Evolutionary conservation across 2,113 vertebrate species (phyloP), one percentile per base, ranked within the genome.

Genomic region (Serilophus lunatus): DNA sequence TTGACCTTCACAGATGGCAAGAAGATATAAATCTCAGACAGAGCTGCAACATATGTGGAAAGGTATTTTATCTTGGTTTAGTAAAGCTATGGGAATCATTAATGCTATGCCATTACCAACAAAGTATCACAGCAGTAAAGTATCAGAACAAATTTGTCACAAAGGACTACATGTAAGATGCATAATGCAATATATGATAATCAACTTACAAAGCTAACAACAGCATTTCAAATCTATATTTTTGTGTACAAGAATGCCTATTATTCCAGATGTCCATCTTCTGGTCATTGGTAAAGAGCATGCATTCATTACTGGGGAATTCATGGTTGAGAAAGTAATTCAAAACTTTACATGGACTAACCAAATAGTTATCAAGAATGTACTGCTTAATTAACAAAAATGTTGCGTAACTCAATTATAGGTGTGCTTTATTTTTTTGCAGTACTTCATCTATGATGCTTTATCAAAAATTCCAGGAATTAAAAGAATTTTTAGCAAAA

Each of bases 21-120:
- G n/a, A 68, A 93, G 85, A 88, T 88, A 95, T 94, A 95, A 96
- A 95, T 93, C 81, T 92, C 57, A 36, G 59, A n/a, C 50, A 54
- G 57, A 87, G 26, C 26, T 45, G 74, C 47, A 95, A 85, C 95
- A 89, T 91, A 93, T 85, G 92, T 65, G 66, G 61, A 85, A 92
- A 89, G 40, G 71, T 90, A 89, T 90, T 95, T 96, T 95, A 61
- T 85, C 83, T 69, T 91, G 53, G 69, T 95, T 96, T 92, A 93
- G 89, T 92, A 92, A 97, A 92, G 92, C 91, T 61, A 42, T 60
- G 68, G 88, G 84, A 96, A 88, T 60, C 84, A 88, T 80, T 81
- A 89, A 82, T 38, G 59, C 63, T 70, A 19, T 81, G 82, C 40
- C 88, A 56, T 92, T 91, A 92, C 65, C 88, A 82, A 83, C 6